Evolutionary conservation across 2,797 vertebrate species (phyloP), one percentile per base, ranked within the genome.

Genomic region (Merluccius polli): DNA sequence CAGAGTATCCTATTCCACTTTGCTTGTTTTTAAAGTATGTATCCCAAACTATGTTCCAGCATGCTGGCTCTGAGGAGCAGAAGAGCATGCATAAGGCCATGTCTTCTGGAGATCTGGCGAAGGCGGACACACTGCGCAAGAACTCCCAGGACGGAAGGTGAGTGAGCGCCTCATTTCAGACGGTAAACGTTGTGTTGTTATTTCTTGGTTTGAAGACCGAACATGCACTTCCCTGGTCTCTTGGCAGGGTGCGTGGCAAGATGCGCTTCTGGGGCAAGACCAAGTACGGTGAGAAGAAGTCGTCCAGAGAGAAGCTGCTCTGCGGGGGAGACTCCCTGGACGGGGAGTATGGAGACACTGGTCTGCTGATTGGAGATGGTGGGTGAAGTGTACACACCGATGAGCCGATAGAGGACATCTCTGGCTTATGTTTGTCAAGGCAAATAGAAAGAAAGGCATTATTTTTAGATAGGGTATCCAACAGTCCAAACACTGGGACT

Each of bases 261-360:
- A 98, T 98, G 94, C 95, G 94, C 65, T 99, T 99, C 91, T 99
- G 98, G 98, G 93, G 91, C 16, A 99, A 99, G 84, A 92, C 93
- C 32, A 99, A 95, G 85, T 94, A 96, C 0, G 93, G 94, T 0
- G 97, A 98, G n/a, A 99, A 98, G 90, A 98, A 97, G 87, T 78
- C 83, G 0, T 81, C 93, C 4, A 90, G 94, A 82, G 94, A 95
- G 36, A 96, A 96, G 89, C 90, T 96, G 75, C 86, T 95, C 27
- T 90, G 92, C 36, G 95, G 94, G 1, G 87, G 85, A 0, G 97
- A 98, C 75, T 92, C 94, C 18, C 75, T 92, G 3, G 93, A 95
- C 69, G 91, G 87, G 41, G 92, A 94, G 27, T 79, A 81, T 3
- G 87, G 78, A 71, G 95, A 97, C 73, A 77, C 93, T 24, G 90